Base-by-base conservation (phyloP, 2,797 vertebrate genomes). In the Gambelia wislizenii region DNA sequence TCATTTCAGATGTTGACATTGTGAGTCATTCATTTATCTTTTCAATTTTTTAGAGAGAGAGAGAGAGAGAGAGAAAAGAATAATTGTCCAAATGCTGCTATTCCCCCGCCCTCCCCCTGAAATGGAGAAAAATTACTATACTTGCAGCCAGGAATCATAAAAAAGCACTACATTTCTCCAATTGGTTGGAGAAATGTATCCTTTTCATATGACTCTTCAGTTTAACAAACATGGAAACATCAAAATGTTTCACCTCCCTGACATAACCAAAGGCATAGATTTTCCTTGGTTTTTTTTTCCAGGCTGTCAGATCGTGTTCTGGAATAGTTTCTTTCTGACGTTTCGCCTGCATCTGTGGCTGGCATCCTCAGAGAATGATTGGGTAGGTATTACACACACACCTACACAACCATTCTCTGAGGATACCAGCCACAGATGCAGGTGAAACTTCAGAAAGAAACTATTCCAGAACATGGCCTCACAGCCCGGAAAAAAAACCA, bases 231-330 rank as follows among this genome's bases (percentile, higher is more conserved):
- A 2, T 8, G 30, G 84, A 56, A 76, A 22, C 42, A 25, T 39
- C 87, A 91, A 93, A 91, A 86, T 54, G 78, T 8, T 87, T 80
- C 20, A 56, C 0, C 83, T 85, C 88, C 91, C 39, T 84, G 88
- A 39, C 18, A 47, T 56, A 87, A 76, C 78, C 85, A 77, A 61
- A n/a, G n/a, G n/a, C n/a, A n/a, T n/a, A n/a, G n/a, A n/a, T n/a
- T n/a, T n/a, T n/a, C n/a, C n/a, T n/a, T n/a, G n/a, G n/a, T n/a
- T n/a, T n/a, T n/a, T n/a, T n/a, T n/a, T n/a, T n/a, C n/a, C n/a
- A n/a, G n/a, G n/a, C n/a, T n/a, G n/a, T n/a, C n/a, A n/a, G n/a
- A n/a, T n/a, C n/a, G n/a, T n/a, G n/a, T n/a, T n/a, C n/a, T n/a
- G n/a, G n/a, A n/a, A n/a, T n/a, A n/a, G n/a, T n/a, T n/a, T n/a